Percentiles rank a stretch among this genome's conserved stretches.
Conservation (phyloP, 2,888 invertebrate genomes). For the Diarsia mendica region DNA sequence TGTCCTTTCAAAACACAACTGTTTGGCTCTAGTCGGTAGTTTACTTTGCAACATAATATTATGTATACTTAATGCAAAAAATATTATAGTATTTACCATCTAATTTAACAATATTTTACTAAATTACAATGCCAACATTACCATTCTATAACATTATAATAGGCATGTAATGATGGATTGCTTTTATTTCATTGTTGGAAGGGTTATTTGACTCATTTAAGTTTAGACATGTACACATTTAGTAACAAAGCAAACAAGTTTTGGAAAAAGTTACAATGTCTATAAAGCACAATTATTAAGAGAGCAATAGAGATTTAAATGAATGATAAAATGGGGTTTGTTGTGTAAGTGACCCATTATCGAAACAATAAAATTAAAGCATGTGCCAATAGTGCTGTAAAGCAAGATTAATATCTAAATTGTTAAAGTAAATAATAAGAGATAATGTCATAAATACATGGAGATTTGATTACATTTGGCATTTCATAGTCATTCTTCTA, state of each 20-base stretch:
- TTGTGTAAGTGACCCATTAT: conserved; percentile 5
- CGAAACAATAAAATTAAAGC: conserved; percentile 20
- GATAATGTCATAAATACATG: conserved; percentile 9
- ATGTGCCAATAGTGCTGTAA: conserved; percentile 20
- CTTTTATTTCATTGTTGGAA: conserved; percentile 21
- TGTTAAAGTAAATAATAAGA: conserved; percentile 35
- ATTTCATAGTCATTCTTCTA: conserved; percentile 35
- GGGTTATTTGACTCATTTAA: conserved; percentile 14
- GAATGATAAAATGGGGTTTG: conserved; percentile 15
- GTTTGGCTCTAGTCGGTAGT: conserved; percentile 43
- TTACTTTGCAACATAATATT: conserved; percentile 54
- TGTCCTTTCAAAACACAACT: conserved; percentile 41
- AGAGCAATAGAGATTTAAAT: conserved; percentile 48
- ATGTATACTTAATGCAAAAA: conserved; percentile 56
- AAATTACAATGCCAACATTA: conserved; percentile 45
- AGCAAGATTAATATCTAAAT: conserved; percentile 26
- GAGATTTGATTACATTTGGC: conserved; percentile 49
- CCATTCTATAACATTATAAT: conserved; percentile 58
- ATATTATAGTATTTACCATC: conserved; percentile 43
- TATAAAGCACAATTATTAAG: conserved; percentile 21
- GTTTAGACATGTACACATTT: conserved; percentile 28
- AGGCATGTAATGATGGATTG: conserved; percentile 59
- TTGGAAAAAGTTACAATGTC: conserved; percentile 23
- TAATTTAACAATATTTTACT: conserved; percentile 56
- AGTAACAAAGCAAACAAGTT: conserved; percentile 39